Evolutionary conservation across 2,888 invertebrate genomes (phyloP).

Genomic region (Allygus modestus): DNA sequence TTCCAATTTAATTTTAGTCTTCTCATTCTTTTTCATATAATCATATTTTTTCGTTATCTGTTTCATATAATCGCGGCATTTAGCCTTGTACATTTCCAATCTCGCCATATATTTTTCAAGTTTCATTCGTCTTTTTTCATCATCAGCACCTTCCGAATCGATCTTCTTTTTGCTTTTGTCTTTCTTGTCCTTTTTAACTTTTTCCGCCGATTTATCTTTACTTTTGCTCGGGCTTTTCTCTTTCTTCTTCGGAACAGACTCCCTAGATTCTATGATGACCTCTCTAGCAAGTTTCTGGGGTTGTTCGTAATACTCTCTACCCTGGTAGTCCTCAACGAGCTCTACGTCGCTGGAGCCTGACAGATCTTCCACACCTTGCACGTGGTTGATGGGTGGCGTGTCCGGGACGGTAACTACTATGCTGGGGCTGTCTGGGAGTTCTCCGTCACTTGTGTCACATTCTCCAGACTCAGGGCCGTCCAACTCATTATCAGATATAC

Average conservation of each 20-base stretch:
- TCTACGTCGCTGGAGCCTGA: conserved; percentile 38
- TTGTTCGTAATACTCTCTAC: neutral
- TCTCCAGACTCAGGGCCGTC: conserved; percentile 53
- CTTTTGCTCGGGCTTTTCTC: conserved; percentile 32
- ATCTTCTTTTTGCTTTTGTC: conserved; percentile 5
- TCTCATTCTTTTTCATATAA: conserved; percentile 22
- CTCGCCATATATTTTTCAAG: conserved; percentile 37
- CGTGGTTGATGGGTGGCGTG: neutral
- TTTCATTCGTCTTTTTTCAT: conserved; percentile 32
- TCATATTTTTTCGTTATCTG: conserved; percentile 38
- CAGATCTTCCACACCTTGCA: conserved; percentile 1
- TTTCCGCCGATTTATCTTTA: neutral
- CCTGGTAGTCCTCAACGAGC: neutral
- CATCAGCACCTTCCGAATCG: neutral
- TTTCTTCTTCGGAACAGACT: neutral
- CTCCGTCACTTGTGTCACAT: conserved; percentile 45
- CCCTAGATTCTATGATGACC: neutral
- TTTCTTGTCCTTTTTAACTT: conserved; percentile 43
- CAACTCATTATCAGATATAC: conserved; percentile 41
- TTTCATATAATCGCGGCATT: conserved; percentile 36
- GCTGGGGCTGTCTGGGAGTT: conserved; percentile 44
- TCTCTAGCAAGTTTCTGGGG: conserved; percentile 9
- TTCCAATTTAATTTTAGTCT: conserved; percentile 9
- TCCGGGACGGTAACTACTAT: conserved; percentile 33
- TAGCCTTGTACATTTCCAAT: conserved; percentile 30